A percentile compares a stretch with the other conserved stretches of the same genome.
phyloP scores from a whole-genome alignment of 2,888 invertebrate species.

The Taenaris catops region DNA sequence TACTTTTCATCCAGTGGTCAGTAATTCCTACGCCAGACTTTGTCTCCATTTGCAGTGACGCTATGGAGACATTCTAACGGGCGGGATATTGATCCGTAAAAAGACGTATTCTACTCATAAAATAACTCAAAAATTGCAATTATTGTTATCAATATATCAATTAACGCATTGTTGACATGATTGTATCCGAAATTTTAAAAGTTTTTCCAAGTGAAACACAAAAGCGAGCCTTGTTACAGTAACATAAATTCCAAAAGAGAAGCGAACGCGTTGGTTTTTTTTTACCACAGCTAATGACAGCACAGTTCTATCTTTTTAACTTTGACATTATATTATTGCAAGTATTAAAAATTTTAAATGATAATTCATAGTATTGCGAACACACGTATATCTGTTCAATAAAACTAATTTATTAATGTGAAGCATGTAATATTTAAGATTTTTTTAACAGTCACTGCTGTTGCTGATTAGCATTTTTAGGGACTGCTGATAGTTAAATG shows the following conservation, averaged over 20 bases:
- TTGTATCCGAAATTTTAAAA: slow-evolving; percentile 54
- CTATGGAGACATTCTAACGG: slow-evolving; percentile 48
- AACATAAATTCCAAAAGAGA: slow-evolving; percentile 78
- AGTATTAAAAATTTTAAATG: slow-evolving; percentile 23
- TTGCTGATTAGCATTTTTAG: no score
- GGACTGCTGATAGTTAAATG: no score
- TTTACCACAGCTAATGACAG: slow-evolving; percentile 68
- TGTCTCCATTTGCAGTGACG: slow-evolving; percentile 61
- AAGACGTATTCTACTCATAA: slow-evolving; percentile 32
- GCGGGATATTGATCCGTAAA: slow-evolving; percentile 62
- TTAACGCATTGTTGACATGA: slow-evolving; percentile 65
- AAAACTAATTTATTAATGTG: no score
- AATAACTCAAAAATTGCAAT: slow-evolving; percentile 35
- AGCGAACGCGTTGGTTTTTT: slow-evolving; percentile 75
- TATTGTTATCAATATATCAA: slow-evolving; percentile 39
- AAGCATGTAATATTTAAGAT: no score
- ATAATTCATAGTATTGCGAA: no score
- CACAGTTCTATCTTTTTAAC: slow-evolving; percentile 55
- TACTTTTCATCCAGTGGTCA: slow-evolving; percentile 73
- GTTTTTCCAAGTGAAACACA: slow-evolving; percentile 60
- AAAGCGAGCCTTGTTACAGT: slow-evolving; percentile 77
- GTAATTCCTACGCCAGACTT: slow-evolving; percentile 58
- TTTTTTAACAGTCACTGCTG: no score
- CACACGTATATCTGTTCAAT: no score
- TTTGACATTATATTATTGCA: slow-evolving; percentile 52